Percentiles rank a stretch among this genome's conserved stretches.
Conservation (phyloP, 1,140 invertebrate species). For the Drosophila murphyi region DNA sequence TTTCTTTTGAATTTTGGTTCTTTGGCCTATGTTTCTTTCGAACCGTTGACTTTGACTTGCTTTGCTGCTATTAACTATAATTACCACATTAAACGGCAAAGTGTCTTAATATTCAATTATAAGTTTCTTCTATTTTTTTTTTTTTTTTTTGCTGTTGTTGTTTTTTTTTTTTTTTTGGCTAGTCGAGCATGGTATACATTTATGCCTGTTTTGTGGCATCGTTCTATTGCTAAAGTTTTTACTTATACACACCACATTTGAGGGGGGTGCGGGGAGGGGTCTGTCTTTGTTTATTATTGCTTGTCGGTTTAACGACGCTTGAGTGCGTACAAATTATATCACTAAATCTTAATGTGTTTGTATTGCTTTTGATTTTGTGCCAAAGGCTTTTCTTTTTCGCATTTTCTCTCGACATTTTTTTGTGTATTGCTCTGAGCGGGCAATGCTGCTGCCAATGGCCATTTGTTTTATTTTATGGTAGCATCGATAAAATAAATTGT, state of each 20-base stretch:
- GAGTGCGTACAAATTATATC: constrained; percentile 79
- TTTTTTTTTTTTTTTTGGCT: constrained; percentile 2
- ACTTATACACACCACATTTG: constrained; percentile 35
- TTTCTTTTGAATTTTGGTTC: constrained; percentile 48
- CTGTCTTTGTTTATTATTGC: constrained; percentile 11
- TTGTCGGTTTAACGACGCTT: constrained; percentile 61
- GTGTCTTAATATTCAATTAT: constrained; percentile 82
- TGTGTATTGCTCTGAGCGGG: constrained; percentile 28
- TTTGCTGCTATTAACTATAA: constrained; percentile 77
- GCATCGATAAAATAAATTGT: constrained; percentile 64
- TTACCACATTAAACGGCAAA: constrained; percentile 80
- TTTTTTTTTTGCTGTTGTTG: constrained; percentile 1
- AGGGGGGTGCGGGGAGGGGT: not conserved
- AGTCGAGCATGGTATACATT: constrained; percentile 25
- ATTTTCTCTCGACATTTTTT: not conserved
- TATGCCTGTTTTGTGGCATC: constrained; percentile 56
- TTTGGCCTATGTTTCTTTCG: constrained; percentile 44
- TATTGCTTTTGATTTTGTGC: constrained; percentile 71
- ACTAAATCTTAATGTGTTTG: constrained; percentile 67
- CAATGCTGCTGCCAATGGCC: constrained; percentile 11
- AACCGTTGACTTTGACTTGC: constrained; percentile 55
- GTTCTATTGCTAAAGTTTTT: constrained; percentile 69
- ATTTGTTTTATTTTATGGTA: constrained; percentile 29
- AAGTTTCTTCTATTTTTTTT: constrained; percentile 53
- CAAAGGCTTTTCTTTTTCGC: not conserved